Conservation (phyloP, 1,140 invertebrate species). For the Panulirus ornatus region DNA sequence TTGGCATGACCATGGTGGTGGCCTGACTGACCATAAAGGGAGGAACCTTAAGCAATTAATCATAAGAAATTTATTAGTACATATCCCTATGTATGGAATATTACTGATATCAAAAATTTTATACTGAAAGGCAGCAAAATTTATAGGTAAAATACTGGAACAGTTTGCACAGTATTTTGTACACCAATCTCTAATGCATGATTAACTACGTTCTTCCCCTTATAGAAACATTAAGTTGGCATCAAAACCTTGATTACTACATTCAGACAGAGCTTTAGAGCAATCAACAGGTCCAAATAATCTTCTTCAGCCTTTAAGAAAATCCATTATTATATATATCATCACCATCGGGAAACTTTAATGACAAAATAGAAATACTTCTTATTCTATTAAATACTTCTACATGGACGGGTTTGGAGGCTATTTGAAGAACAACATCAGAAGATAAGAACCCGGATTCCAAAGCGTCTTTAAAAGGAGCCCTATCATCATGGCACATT, state of each 20-base stretch:
- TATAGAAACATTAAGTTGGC: background rate
- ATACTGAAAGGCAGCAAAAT: background rate
- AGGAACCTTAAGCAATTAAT: no score
- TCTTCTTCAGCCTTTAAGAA: slow-evolving; percentile 9
- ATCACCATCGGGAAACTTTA: slow-evolving; percentile 54
- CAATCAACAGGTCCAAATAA: slow-evolving; percentile 51
- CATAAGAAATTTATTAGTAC: no score
- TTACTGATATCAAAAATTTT: background rate
- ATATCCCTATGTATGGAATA: background rate
- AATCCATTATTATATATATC: slow-evolving; percentile 41
- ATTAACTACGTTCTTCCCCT: background rate
- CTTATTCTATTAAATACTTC: slow-evolving; percentile 70
- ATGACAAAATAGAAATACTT: slow-evolving; percentile 68
- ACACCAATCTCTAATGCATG: background rate
- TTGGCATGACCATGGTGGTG: background rate
- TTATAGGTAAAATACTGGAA: background rate
- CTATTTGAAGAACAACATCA: slow-evolving; percentile 61
- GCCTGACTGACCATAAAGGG: background rate
- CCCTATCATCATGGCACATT: slow-evolving; percentile 14
- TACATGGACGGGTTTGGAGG: slow-evolving; percentile 70
- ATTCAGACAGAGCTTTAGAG: slow-evolving; percentile 39
- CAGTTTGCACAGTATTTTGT: background rate
- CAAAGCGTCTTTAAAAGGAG: slow-evolving; percentile 44
- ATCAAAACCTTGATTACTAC: slow-evolving; percentile 34
- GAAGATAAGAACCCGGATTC: slow-evolving; percentile 52